Conservation (phyloP, 1,140 invertebrate species). For the silkworm (Bombyx mori) region DNA sequence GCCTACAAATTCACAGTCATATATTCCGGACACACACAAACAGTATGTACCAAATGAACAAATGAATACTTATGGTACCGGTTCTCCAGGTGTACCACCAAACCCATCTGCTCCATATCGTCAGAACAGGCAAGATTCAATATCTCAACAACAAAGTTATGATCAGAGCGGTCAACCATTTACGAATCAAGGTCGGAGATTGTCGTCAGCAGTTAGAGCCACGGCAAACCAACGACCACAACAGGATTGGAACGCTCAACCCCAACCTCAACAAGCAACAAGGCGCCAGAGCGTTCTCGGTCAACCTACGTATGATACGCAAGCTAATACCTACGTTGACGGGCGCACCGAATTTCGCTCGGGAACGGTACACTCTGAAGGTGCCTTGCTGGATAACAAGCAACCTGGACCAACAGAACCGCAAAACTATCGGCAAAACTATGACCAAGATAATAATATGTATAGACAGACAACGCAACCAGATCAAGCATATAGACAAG, state of each 20-base stretch:
- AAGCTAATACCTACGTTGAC: conserved; percentile 37
- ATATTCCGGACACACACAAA: conserved; percentile 40
- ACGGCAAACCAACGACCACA: conserved; percentile 36
- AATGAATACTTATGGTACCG: conserved; percentile 29
- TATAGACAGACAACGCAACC: conserved; percentile 30
- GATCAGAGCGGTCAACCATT: conserved; percentile 52
- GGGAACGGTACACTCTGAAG: conserved; percentile 50
- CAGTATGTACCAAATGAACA: conserved; percentile 37
- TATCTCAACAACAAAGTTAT: conserved; percentile 43
- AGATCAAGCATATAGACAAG: conserved; percentile 24
- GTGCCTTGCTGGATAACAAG: conserved; percentile 22
- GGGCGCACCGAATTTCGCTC: conserved; percentile 43
- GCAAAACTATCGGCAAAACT: conserved; percentile 23
- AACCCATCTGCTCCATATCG: conserved; percentile 25
- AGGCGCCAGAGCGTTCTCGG: conserved; percentile 51
- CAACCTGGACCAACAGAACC: conserved; percentile 38
- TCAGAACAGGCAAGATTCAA: conserved; percentile 25
- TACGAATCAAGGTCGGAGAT: conserved; percentile 41
- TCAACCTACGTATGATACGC: conserved; percentile 42
- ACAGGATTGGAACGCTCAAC: conserved; percentile 42
- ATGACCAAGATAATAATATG: conserved; percentile 24
- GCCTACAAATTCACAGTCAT: conserved; percentile 34
- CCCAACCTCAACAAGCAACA: conserved; percentile 23
- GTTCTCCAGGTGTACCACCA: conserved; percentile 22
- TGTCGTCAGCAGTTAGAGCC: conserved; percentile 35